These are phyloP conservation scores for Glareola pratincola DNA, from an alignment of 2,113 vertebrate genomes.

Conservation along the genomic window DNA sequence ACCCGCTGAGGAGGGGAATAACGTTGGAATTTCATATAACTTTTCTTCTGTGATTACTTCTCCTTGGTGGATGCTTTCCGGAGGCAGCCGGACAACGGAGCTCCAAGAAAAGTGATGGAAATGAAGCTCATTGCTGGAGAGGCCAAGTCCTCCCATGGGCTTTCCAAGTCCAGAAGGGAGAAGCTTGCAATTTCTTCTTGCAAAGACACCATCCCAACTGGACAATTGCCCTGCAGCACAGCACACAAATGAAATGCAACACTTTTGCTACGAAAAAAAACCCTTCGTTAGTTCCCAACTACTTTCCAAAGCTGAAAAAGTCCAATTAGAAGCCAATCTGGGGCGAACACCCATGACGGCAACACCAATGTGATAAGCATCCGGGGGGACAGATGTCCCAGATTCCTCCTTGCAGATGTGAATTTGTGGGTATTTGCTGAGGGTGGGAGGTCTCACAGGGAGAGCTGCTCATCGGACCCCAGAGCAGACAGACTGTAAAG, in stretches of 20 bases:
- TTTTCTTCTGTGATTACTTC: not conserved
- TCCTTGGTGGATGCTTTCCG: not conserved
- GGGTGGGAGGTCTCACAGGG: not conserved
- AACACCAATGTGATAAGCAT: not conserved
- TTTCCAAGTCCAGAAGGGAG: not conserved
- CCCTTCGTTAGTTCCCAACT: not conserved
- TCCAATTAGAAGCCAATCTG: not conserved
- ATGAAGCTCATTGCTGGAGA: not conserved
- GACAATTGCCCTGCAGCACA: not conserved
- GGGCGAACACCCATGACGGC: not conserved
- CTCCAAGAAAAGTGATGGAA: not conserved
- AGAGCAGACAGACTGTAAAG: not conserved
- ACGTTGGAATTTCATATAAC: not conserved
- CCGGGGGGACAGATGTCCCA: fast-evolving
- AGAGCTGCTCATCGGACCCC: not conserved
- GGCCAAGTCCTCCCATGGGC: not conserved
- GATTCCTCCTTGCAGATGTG: not conserved
- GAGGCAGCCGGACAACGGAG: not conserved
- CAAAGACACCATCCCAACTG: not conserved
- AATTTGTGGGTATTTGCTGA: no score
- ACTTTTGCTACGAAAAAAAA: not conserved
- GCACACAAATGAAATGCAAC: not conserved
- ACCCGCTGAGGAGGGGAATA: not conserved
- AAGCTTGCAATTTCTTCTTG: not conserved
- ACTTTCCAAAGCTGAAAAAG: not conserved